Conservation (phyloP, 2,888 invertebrate genomes). For the Bruchidius siliquastri region DNA sequence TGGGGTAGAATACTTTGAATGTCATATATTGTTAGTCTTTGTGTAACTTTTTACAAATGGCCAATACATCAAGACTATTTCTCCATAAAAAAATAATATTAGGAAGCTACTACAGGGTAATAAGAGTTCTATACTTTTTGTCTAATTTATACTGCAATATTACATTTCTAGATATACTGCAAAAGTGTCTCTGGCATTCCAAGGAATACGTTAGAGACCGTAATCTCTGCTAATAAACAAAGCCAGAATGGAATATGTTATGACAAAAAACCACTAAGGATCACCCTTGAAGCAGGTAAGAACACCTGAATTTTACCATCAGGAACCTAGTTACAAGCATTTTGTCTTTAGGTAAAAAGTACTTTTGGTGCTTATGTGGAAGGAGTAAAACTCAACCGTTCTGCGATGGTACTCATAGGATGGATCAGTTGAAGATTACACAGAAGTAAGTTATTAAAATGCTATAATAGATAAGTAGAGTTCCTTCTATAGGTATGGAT, state of each 20-base stretch:
- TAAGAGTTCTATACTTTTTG: neutral
- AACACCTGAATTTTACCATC: neutral
- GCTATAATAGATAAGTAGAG: no score
- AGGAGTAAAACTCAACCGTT: slow-evolving; percentile 87
- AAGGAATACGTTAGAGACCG: slow-evolving; percentile 57
- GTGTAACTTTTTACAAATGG: neutral
- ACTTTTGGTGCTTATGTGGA: slow-evolving; percentile 94
- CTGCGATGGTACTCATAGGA: slow-evolving; percentile 90
- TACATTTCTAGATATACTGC: neutral
- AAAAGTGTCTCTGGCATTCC: slow-evolving; percentile 56
- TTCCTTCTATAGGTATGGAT: no score
- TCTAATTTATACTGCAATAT: neutral
- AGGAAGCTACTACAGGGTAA: neutral
- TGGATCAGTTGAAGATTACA: slow-evolving; percentile 66
- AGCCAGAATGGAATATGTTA: slow-evolving; percentile 70
- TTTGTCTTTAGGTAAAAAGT: slow-evolving; percentile 58
- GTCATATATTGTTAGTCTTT: no score
- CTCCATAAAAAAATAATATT: neutral
- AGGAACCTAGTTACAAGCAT: neutral
- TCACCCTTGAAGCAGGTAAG: slow-evolving; percentile 63
- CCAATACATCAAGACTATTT: neutral
- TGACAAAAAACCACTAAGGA: slow-evolving; percentile 85
- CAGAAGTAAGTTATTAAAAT: slow-evolving; percentile 55
- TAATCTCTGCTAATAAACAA: slow-evolving; percentile 62
- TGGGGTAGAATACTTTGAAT: no score